phyloP scores from a whole-genome alignment of 2,797 vertebrate species.

The Crax fasciolata region DNA sequence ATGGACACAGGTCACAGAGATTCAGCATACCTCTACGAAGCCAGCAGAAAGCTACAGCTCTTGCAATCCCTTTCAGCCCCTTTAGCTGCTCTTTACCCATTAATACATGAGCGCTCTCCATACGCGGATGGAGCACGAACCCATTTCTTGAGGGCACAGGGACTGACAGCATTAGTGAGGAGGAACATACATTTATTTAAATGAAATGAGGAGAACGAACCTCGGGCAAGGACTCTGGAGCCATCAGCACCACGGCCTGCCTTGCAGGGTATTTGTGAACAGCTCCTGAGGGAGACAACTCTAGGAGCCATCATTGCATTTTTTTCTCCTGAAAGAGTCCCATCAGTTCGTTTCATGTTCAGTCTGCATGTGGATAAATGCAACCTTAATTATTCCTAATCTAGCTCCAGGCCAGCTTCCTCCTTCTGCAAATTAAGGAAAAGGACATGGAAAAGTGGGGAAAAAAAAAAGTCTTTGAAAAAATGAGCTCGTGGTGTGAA shows the following conservation, averaged over 20 bases:
- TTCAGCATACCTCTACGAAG: background rate
- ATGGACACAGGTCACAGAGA: background rate
- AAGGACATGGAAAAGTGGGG: background rate
- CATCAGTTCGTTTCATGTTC: background rate
- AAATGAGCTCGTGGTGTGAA: background rate
- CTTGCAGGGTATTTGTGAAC: background rate
- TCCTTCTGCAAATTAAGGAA: background rate
- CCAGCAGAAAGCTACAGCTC: background rate
- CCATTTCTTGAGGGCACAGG: slow-evolving; percentile 24
- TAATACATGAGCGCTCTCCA: background rate
- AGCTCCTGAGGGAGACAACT: background rate
- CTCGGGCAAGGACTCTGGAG: background rate
- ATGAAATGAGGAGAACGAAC: background rate
- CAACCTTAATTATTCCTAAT: background rate
- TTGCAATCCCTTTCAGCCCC: background rate
- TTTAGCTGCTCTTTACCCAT: background rate
- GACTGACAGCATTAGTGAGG: background rate
- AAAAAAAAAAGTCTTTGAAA: background rate
- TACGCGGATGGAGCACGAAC: background rate
- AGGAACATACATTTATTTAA: background rate
- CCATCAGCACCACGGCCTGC: background rate
- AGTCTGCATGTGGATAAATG: background rate
- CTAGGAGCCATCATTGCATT: rapidly evolving
- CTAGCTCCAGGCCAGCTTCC: background rate
- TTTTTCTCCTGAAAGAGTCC: background rate